Evolutionary conservation across 2,888 invertebrate genomes (phyloP), one percentile per base, ranked within the genome.

Genomic region (Saturnia pavonia): DNA sequence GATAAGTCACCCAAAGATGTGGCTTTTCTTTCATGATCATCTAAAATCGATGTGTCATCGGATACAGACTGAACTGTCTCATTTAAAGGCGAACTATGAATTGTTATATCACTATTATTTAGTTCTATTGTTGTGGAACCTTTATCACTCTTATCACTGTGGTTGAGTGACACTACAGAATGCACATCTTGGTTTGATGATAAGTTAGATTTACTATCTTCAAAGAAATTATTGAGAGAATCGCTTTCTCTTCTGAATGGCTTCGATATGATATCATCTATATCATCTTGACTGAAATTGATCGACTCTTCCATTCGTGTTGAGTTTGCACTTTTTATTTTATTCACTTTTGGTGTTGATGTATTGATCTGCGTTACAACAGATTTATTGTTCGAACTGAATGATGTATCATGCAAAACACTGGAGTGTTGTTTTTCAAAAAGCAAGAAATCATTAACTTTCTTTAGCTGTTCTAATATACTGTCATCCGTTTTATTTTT

Each of bases 1-100:
- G 97, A 97, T 69, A 97, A 89, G 87, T 97, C 97, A 0, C 97
- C 97, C 1, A 97, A 92, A 54, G 97, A 97, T 0, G 97, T 96
- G 2, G 97, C 97, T 89, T 96, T 96, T 25, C 97, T 91, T 81
- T 95, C 95, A 75, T 96, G 96, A 69, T 95, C 95, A 74, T 95
- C 95, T 71, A 91, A 85, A 71, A 91, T 87, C 0, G 94, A 94
- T 14, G 91, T 86, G 76, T 95, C 92, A 74, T 91, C 93, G 12
- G 92, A 91, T 1, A 79, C 84, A n/a, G 92, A 92, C 74, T 85
- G 86, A 8, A 82, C 81, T 7, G 93, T 91, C 43, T 93, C 92
- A 71, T 95, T 95, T 66, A 94, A 89, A 57, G 96, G 95, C 16
- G 95, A 95, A 82, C 96, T 96, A 80, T 97, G 96, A 60, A 96